Conservation (phyloP, 2,888 invertebrate species). For the Gymnocheta viridis region DNA sequence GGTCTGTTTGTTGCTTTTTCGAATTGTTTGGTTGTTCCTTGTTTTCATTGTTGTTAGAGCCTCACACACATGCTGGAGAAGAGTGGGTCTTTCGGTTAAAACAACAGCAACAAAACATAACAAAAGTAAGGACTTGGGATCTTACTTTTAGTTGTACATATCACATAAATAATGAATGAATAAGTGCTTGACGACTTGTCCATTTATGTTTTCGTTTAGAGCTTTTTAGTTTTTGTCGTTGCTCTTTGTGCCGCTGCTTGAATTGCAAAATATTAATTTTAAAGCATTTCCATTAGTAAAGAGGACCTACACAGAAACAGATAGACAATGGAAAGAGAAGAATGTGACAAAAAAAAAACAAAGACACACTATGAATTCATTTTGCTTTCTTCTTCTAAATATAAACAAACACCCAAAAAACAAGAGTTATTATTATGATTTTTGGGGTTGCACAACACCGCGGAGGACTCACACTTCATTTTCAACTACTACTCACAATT, state of each 20-base stretch:
- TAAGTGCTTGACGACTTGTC: conserved; percentile 53
- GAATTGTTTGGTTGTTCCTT: conserved; percentile 5
- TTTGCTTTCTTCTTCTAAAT: background rate
- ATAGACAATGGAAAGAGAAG: background rate
- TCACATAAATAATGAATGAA: conserved; percentile 43
- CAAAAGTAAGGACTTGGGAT: conserved; percentile 3
- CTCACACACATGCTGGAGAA: conserved; percentile 17
- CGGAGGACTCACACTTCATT: no score
- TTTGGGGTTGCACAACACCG: no score
- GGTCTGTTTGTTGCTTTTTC: conserved; percentile 46
- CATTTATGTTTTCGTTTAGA: conserved; percentile 52
- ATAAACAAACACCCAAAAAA: background rate
- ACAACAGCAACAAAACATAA: background rate
- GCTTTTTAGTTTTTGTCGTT: background rate
- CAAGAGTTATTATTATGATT: no score
- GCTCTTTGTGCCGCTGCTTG: conserved; percentile 19
- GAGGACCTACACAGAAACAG: background rate
- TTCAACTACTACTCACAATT: no score
- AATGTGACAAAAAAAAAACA: background rate
- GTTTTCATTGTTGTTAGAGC: conserved; percentile 37
- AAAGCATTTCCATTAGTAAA: conserved; percentile 52
- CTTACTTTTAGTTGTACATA: conserved; percentile 23
- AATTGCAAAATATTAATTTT: conserved; percentile 53
- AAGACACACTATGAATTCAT: background rate
- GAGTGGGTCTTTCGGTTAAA: conserved; percentile 56